phyloP scores from a whole-genome alignment of 2,888 invertebrate species.

The Callinectes sapidus region DNA sequence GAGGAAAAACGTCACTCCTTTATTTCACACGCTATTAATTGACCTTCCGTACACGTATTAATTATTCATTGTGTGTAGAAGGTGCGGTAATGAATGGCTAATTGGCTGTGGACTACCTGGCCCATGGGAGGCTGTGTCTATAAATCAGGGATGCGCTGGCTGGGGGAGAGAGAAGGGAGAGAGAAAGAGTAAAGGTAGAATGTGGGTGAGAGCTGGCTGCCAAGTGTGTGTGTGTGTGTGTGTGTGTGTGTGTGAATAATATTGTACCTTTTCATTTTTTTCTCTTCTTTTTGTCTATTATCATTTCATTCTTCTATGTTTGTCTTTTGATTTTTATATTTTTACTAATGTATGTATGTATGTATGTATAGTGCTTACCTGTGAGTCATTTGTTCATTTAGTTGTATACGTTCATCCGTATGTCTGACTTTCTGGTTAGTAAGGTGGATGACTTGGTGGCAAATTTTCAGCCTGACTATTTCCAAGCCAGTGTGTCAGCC shows the following conservation, averaged over 20 bases:
- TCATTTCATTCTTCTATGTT: not conserved
- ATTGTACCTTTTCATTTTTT: not conserved
- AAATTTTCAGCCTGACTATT: not conserved
- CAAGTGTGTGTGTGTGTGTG: not conserved
- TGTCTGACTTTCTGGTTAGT: not conserved
- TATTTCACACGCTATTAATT: conserved; percentile 49
- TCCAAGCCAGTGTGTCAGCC: not conserved
- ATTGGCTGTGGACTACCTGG: conserved; percentile 41
- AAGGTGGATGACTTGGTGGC: not conserved
- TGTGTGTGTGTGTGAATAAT: conserved; percentile 27
- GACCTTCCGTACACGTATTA: conserved; percentile 43
- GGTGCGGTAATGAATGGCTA: conserved; percentile 48
- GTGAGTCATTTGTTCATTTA: not conserved
- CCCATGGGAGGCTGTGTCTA: not conserved
- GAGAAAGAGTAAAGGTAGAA: not conserved
- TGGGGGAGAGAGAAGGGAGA: not conserved
- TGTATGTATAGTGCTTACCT: not conserved
- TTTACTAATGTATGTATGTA: not conserved
- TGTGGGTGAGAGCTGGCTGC: not conserved
- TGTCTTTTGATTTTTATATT: not conserved
- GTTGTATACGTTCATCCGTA: not conserved
- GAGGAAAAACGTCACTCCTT: conserved; percentile 21
- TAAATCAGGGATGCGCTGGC: not conserved
- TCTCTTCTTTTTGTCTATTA: not conserved
- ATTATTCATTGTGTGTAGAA: conserved; percentile 47